Conservation (phyloP, 1,140 invertebrate genomes). For the Drosophila asahinai region DNA sequence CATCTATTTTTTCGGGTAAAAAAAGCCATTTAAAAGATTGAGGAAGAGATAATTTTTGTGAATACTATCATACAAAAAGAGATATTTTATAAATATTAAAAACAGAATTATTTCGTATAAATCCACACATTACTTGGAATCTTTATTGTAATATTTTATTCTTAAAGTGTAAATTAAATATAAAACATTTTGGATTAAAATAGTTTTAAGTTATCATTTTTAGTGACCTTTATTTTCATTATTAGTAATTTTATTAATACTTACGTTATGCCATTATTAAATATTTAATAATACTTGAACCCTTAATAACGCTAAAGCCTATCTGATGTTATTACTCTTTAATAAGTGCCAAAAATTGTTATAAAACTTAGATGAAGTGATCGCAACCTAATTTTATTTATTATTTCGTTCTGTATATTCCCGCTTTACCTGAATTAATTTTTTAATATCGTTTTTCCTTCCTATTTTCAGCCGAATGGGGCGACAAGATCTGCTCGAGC, state of each 20-base stretch:
- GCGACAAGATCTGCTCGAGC: conserved; percentile 61
- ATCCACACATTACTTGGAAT: not conserved
- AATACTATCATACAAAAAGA: no score
- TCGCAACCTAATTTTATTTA: no score
- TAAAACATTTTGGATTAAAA: not conserved
- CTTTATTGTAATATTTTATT: no score
- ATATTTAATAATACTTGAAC: not conserved
- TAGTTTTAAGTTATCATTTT: no score
- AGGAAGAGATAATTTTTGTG: no score
- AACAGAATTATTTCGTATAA: not conserved
- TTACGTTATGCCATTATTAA: no score
- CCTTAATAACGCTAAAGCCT: not conserved
- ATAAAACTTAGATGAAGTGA: not conserved
- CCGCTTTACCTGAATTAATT: not conserved
- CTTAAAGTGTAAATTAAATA: not conserved
- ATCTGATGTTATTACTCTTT: no score
- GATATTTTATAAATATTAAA: no score
- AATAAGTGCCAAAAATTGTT: not conserved
- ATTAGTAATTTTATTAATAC: no score
- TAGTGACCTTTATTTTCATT: no score
- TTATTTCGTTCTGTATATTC: not conserved
- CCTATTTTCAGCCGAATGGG: conserved; percentile 17
- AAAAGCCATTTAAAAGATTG: no score
- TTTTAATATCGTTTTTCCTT: not conserved
- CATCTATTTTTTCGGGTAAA: no score